Evolutionary conservation across 2,797 vertebrate genomes (phyloP).

Genomic region (Spondyliosoma cantharus): DNA sequence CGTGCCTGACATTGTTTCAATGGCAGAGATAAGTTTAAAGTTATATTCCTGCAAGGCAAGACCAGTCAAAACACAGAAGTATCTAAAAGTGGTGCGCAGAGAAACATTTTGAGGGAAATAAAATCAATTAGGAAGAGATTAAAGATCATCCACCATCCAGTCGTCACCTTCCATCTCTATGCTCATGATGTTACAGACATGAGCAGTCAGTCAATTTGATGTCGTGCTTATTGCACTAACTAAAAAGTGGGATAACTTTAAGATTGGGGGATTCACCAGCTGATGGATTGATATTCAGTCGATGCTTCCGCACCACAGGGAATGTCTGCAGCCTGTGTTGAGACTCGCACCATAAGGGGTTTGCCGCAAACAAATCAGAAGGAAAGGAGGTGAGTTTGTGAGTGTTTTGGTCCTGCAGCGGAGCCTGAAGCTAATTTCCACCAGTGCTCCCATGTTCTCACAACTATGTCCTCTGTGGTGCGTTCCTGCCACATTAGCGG

Average conservation of each 20-base stretch:
- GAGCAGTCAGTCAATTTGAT: neutral
- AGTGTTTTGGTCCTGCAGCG: constrained; percentile 45
- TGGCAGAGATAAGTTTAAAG: neutral
- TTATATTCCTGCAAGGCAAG: neutral
- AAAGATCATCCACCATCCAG: neutral
- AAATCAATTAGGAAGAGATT: neutral
- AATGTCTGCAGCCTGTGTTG: neutral
- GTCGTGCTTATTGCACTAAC: neutral
- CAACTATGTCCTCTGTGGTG: constrained; percentile 22
- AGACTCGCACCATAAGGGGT: neutral
- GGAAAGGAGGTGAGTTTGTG: neutral
- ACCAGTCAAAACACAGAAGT: neutral
- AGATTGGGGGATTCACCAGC: no score
- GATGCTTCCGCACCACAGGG: neutral
- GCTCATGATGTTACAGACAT: neutral
- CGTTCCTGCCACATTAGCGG: constrained; percentile 38
- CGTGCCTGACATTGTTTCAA: neutral
- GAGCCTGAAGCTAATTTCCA: constrained; percentile 36
- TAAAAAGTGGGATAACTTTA: neutral
- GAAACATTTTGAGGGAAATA: neutral
- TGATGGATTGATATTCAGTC: neutral
- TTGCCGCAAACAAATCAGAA: neutral
- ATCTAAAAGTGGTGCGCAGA: neutral
- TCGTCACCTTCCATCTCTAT: neutral
- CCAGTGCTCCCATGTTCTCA: constrained; percentile 27